These are phyloP conservation scores for Sarotherodon lohbergeri DNA, from an alignment of 2,113 vertebrate genomes.

Conservation along the genomic window DNA sequence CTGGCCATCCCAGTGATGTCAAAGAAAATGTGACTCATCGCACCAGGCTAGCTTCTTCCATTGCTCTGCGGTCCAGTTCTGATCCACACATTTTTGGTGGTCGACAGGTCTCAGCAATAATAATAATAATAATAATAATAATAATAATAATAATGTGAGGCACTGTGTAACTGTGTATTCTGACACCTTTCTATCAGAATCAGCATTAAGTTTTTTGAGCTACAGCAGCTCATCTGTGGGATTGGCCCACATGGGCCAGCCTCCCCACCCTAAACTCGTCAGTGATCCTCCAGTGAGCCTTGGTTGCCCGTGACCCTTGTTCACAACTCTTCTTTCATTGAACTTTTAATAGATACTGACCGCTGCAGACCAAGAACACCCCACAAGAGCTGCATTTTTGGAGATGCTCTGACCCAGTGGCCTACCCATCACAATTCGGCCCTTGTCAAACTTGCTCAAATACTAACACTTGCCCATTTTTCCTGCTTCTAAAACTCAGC, in stretches of 20 bases:
- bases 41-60: fast-evolving
- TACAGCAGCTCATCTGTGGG: neutral
- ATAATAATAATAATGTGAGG: neutral
- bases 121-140: neutral
- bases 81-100: neutral
- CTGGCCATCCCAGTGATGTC: neutral
- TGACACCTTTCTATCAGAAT: neutral
- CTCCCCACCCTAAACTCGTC: neutral
- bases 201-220: neutral
- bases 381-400: neutral
- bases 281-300: neutral
- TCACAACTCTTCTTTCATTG: neutral
- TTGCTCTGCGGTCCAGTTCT: neutral
- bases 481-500: neutral
- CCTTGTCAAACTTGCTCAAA: neutral
- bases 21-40: fast-evolving
- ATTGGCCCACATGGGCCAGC: neutral
- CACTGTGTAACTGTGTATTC: fast-evolving
- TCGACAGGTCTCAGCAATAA: fast-evolving
- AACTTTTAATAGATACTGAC: neutral
- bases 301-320: neutral
- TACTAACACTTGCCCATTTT: neutral
- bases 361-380: neutral
- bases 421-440: neutral
- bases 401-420: neutral